A percentile compares a stretch with the other conserved stretches of the same genome.
Evolutionary conservation across 2,113 vertebrate genomes (phyloP).

Genomic region (Dasyprocta punctata): DNA sequence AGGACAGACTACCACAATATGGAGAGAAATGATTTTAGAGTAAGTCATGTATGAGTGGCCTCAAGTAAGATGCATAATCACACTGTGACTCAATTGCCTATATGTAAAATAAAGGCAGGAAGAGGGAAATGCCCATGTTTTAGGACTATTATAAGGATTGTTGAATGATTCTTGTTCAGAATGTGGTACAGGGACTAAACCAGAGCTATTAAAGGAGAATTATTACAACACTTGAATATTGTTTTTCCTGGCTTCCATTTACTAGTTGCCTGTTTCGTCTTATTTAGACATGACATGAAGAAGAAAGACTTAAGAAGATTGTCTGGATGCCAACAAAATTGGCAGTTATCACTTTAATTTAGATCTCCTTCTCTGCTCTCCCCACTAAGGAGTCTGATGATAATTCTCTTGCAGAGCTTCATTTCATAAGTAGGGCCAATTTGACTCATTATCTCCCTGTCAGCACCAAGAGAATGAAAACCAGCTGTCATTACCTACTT

Average conservation of each 20-base stretch:
- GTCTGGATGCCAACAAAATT: background rate
- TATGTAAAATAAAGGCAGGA: background rate
- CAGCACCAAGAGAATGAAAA: constrained; percentile 77
- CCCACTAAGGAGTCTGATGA: constrained; percentile 71
- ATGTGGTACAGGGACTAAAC: too few species aligned
- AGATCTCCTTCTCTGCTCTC: constrained; percentile 68
- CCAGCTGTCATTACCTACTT: constrained; percentile 70
- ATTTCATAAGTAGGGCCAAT: constrained; percentile 78
- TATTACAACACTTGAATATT: background rate
- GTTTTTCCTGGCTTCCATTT: background rate
- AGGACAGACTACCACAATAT: background rate
- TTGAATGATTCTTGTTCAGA: background rate
- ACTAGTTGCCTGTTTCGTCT: background rate
- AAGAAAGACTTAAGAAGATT: background rate
- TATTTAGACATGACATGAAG: constrained; percentile 8
- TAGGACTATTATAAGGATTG: background rate
- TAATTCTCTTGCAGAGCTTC: constrained; percentile 78
- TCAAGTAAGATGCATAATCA: background rate
- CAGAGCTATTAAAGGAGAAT: background rate
- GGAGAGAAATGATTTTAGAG: background rate
- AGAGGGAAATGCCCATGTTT: background rate
- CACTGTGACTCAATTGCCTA: background rate
- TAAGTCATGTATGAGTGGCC: background rate
- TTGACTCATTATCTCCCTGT: constrained; percentile 77
- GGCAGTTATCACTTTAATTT: constrained; percentile 38